Conservation (phyloP, 2,113 vertebrate genomes). For the Aegotheles bennettii region DNA sequence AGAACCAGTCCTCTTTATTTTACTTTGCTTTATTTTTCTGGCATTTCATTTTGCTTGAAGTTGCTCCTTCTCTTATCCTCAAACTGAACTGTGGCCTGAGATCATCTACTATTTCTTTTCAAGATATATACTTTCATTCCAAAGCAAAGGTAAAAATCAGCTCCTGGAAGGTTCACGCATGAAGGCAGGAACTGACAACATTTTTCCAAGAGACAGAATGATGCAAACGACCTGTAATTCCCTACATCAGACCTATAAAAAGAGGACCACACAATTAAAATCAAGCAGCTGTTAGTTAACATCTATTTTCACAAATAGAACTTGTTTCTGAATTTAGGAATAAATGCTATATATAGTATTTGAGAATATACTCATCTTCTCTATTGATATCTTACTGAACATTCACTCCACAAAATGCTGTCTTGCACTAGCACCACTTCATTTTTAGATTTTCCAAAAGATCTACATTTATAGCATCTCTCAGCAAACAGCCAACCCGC, state of each 20-base stretch:
- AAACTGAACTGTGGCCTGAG: neutral
- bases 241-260: slow-evolving; percentile 23
- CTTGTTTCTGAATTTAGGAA: slow-evolving; percentile 55
- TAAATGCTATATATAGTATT: slow-evolving; percentile 47
- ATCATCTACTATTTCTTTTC: neutral
- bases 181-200: neutral
- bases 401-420: slow-evolving; percentile 30
- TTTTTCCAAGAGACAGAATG: slow-evolving; percentile 1
- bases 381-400: slow-evolving; percentile 49
- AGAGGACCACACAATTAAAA: slow-evolving; percentile 39
- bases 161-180: neutral
- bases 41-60: neutral
- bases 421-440: slow-evolving; percentile 49
- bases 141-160: slow-evolving; percentile 26
- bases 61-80: neutral
- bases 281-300: slow-evolving; percentile 51
- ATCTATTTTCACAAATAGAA: slow-evolving; percentile 48
- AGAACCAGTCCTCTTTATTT: neutral
- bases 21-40: neutral
- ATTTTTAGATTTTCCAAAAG: slow-evolving; percentile 46
- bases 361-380: slow-evolving; percentile 56
- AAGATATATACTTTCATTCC: neutral
- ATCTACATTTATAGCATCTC: slow-evolving; percentile 42
- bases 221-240: slow-evolving; percentile 46
- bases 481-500: slow-evolving; percentile 22